Evolutionary conservation across 2,113 vertebrate species (phyloP).

Genomic region (Carassius carassius): DNA sequence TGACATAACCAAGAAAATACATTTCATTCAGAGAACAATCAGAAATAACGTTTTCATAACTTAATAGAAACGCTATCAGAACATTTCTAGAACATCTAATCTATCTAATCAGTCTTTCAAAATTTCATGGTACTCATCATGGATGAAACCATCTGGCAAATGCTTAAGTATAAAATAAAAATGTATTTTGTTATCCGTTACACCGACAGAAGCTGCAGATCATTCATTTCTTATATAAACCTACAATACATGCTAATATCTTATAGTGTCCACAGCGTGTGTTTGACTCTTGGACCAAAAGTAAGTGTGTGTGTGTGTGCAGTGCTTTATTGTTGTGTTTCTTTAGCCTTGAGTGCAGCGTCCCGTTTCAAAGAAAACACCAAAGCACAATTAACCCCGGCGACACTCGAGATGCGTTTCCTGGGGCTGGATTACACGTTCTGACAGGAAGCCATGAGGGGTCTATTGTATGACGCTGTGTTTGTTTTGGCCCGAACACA

Average conservation of each 20-base stretch:
- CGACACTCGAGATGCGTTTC: slow-evolving; percentile 70
- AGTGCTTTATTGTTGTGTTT: slow-evolving; percentile 62
- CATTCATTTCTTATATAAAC: neutral
- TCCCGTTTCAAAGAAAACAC: slow-evolving; percentile 76
- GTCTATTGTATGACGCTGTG: slow-evolving; percentile 68
- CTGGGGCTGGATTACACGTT: slow-evolving; percentile 53
- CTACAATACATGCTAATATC: neutral
- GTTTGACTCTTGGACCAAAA: neutral
- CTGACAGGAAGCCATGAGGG: slow-evolving; percentile 62
- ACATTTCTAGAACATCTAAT: no score
- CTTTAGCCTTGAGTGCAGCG: slow-evolving; percentile 67
- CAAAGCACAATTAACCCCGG: slow-evolving; percentile 74
- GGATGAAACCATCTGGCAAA: neutral
- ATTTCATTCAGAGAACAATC: no score
- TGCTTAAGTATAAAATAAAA: neutral
- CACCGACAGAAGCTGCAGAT: neutral
- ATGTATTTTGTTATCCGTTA: neutral
- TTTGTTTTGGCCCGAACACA: slow-evolving; percentile 68
- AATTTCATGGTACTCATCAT: no score
- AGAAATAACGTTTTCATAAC: no score
- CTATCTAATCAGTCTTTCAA: no score
- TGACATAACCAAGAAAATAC: no score
- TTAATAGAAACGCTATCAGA: no score
- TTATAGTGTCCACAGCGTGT: no score
- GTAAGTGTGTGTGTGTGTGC: slow-evolving; percentile 37